Base-by-base conservation (phyloP, 2,797 vertebrate genomes). In the Percopsis omiscomaycus region DNA sequence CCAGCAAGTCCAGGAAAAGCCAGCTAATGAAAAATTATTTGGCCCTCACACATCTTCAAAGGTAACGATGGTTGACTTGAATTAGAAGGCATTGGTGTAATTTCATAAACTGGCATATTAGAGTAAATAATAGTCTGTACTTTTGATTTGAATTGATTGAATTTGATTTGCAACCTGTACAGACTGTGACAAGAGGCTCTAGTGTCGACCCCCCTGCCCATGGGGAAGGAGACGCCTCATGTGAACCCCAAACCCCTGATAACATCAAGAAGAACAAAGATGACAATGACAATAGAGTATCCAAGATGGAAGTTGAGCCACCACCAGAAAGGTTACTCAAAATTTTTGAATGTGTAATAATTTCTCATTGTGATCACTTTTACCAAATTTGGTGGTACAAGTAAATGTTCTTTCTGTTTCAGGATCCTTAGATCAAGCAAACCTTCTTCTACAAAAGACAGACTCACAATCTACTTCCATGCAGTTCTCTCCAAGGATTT, bases 401-500 rank as follows among this genome's bases (percentile, higher is more conserved):
- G 32, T 28, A 28, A 8, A 10, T 10, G 30, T 68, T 51, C 15
- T 55, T 47, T 60, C 1, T 0, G 29, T 81, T 85, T 3, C 22
- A 93, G 91, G 52, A 1, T 9, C 9, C 72, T 66, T 22, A 4
- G 42, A 0, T 59, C 49, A 6, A 85, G 30, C 68, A 82, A 66
- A 0, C 87, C 30, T 0, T 68, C 92, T 48, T 49, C 79, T 5
- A 52, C 79, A 1, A 2, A 0, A 2, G 79, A 87, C 6, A 83
- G 81, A 1, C 65, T 98, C 49, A 92, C 64, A 0, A 91, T 99
- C 3, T 94, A 92, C 77, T 99, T 98, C 81, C 95, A 98, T 1
- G 96, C 95, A 0, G 71, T 98, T 68, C 68, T 98, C 0, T 97
- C 96, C 0, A 94, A 91, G 1, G 63, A 98, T 66, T 97, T 98